Percentiles rank a stretch among this genome's conserved stretches.
These are phyloP conservation scores for Orthonevra nobilis DNA, from an alignment of 2,888 invertebrate species.

Conservation along the genomic window DNA sequence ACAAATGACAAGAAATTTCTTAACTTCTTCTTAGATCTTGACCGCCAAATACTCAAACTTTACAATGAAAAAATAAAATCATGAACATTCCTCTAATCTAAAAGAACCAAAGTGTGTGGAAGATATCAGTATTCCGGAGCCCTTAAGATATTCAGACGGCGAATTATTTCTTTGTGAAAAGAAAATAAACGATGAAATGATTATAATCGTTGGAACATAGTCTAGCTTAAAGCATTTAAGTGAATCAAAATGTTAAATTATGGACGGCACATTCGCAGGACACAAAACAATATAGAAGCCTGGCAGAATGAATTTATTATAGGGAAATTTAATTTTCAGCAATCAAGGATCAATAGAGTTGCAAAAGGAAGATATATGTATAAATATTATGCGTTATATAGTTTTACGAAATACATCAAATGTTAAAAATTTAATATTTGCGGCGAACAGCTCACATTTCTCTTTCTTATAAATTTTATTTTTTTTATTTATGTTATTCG, in stretches of 20 bases:
- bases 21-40: not conserved
- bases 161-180: not conserved
- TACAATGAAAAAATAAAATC: not conserved
- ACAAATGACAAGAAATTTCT: too few relatives aligned
- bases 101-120: not conserved
- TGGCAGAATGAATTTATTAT: not conserved
- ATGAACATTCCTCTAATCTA: not conserved
- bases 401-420: not conserved
- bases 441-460: not conserved
- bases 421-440: slow-evolving; percentile 6
- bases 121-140: not conserved
- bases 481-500: too few relatives aligned
- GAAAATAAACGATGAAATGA: not conserved
- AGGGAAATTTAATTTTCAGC: not conserved
- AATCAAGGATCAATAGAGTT: not conserved
- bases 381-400: not conserved
- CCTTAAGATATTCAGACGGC: not conserved
- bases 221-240: slow-evolving; percentile 10
- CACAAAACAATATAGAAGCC: slow-evolving; percentile 4
- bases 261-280: slow-evolving; percentile 2
- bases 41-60: not conserved
- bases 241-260: slow-evolving; percentile 10
- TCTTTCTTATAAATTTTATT: too few relatives aligned
- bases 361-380: not conserved
- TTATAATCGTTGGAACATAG: slow-evolving; percentile 1